These are phyloP conservation scores for Epinephelus malabaricus DNA, from an alignment of 2,797 vertebrate species.

Conservation along the genomic window DNA sequence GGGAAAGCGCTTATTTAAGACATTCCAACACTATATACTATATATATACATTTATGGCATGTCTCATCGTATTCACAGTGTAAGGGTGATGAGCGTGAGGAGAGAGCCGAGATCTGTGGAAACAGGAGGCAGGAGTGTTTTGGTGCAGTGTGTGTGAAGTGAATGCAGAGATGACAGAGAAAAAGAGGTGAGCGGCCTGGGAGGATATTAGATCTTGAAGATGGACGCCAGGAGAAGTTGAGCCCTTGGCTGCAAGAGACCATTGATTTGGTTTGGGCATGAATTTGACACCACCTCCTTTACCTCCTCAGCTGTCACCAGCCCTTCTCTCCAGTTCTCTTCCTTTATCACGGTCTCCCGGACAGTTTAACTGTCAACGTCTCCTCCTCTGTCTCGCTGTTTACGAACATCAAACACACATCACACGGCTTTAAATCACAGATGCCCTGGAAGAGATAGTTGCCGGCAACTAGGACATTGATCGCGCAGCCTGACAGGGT, in stretches of 20 bases:
- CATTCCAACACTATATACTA: slow-evolving; percentile 60
- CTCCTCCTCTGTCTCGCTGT: slow-evolving; percentile 37
- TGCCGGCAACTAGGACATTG: slow-evolving; percentile 48
- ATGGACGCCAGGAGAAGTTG: slow-evolving; percentile 49
- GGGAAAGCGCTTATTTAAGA: slow-evolving; percentile 53
- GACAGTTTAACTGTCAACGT: slow-evolving; percentile 42
- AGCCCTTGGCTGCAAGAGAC: slow-evolving; percentile 55
- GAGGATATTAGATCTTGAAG: slow-evolving; percentile 42
- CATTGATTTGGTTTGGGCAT: slow-evolving; percentile 51
- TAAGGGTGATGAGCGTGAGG: slow-evolving; percentile 62
- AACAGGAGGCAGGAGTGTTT: slow-evolving; percentile 52
- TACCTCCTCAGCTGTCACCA: slow-evolving; percentile 34
- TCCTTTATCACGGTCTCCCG: slow-evolving; percentile 20
- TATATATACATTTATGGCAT: slow-evolving; percentile 58
- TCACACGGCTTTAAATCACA: slow-evolving; percentile 52
- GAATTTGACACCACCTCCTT: slow-evolving; percentile 41
- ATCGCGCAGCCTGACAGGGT: slow-evolving; percentile 48
- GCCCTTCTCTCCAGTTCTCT: slow-evolving; percentile 10
- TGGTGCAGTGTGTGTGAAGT: slow-evolving; percentile 63
- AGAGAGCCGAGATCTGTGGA: slow-evolving; percentile 51
- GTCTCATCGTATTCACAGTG: slow-evolving; percentile 79
- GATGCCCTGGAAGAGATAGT: slow-evolving; percentile 37
- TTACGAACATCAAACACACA: slow-evolving; percentile 43
- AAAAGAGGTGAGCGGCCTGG: slow-evolving; percentile 23
- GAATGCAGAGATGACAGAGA: slow-evolving; percentile 56